phyloP scores from a whole-genome alignment of 92 coral and sea anemone genomes.

The Galaxea fascicularis region DNA sequence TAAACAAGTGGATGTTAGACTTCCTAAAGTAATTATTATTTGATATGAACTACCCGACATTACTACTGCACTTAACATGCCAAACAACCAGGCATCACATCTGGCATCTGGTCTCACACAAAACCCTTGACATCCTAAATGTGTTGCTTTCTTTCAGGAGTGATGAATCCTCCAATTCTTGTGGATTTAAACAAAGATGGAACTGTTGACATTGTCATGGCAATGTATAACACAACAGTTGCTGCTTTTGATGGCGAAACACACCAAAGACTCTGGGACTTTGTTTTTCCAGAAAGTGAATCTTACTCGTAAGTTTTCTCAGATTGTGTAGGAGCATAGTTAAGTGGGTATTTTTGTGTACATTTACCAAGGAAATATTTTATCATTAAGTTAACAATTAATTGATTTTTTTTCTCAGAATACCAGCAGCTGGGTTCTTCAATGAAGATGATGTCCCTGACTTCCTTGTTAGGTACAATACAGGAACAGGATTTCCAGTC shows the following conservation, averaged over 20 bases:
- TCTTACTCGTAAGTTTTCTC: constrained; percentile 80
- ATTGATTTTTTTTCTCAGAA: constrained; percentile 63
- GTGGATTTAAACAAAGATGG: constrained; percentile 95
- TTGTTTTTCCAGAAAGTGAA: constrained; percentile 91
- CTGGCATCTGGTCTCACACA: too few relatives aligned
- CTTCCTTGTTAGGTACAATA: constrained; percentile 89
- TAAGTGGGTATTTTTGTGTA: too few relatives aligned
- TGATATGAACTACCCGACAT: too few relatives aligned
- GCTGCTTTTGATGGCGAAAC: constrained; percentile 98
- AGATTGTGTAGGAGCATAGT: too few relatives aligned
- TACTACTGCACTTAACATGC: too few relatives aligned
- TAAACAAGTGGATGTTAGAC: too few relatives aligned
- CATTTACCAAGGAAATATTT: too few relatives aligned
- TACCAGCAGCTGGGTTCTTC: constrained; percentile 94
- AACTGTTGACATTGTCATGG: constrained; percentile 93
- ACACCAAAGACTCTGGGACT: constrained; percentile 77
- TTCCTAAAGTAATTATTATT: too few relatives aligned
- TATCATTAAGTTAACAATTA: too few relatives aligned
- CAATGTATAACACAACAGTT: constrained; percentile 93
- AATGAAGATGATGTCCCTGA: constrained; percentile 91
- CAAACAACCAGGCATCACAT: too few relatives aligned
- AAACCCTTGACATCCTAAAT: not conserved
- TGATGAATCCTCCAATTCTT: constrained; percentile 95
- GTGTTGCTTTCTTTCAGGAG: constrained; percentile 61
- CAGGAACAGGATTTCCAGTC: constrained; percentile 91